These are phyloP conservation scores for Carassius auratus DNA, from an alignment of 2,113 vertebrate species.

Conservation along the genomic window DNA sequence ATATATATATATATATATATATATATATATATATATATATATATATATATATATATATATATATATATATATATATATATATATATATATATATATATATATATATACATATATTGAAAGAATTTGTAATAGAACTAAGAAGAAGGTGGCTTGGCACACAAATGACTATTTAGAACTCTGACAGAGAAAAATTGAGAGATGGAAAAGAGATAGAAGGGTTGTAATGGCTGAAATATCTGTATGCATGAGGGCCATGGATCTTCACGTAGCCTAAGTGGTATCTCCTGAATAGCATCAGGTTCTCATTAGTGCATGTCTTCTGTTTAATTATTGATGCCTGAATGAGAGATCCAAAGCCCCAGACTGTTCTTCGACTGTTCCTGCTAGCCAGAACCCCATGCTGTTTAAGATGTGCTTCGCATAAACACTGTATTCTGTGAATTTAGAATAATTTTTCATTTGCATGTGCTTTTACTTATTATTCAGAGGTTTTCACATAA, in stretches of 20 bases:
- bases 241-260: conserved; percentile 23
- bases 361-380: no score
- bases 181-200: not conserved
- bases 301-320: no score
- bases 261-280: conserved; percentile 19
- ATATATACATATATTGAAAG: not conserved
- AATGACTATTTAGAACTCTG: not conserved
- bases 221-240: conserved; percentile 5
- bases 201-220: not conserved
- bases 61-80: no score
- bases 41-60: no score
- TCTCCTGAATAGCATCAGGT: conserved; percentile 32
- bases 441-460: not conserved
- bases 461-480: not conserved
- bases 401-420: not conserved
- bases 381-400: not conserved
- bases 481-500: not conserved
- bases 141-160: not conserved
- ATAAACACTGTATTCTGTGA: conserved; percentile 1
- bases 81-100: no score
- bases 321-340: no score
- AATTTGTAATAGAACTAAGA: not conserved
- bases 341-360: no score
- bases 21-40: no score
- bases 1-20: no score